Conservation (phyloP, 2,797 vertebrate genomes). For the Chelidonichthys spinosus region DNA sequence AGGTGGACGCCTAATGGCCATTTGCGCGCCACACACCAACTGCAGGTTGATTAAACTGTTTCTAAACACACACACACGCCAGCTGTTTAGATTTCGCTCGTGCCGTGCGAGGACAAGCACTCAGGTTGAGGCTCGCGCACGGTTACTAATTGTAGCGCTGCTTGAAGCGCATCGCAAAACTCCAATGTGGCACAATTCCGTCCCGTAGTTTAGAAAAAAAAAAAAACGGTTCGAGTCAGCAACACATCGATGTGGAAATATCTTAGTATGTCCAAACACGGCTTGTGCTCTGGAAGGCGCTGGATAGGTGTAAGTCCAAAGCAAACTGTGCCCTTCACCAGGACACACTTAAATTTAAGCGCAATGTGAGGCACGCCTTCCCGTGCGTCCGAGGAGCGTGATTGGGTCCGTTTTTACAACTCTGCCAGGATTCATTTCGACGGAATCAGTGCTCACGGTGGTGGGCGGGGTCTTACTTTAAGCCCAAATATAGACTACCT, state of each 20-base stretch:
- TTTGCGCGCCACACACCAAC: conserved; percentile 22
- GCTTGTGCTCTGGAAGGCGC: neutral
- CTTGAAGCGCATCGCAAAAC: conserved; percentile 51
- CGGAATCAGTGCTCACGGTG: conserved; percentile 15
- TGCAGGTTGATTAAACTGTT: conserved; percentile 10
- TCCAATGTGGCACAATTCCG: conserved; percentile 56
- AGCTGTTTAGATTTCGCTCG: conserved; percentile 22
- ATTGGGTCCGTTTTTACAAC: conserved; percentile 79
- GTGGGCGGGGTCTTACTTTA: conserved; percentile 35
- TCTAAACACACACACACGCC: neutral
- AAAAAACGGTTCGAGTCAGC: neutral
- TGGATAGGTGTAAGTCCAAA: conserved; percentile 33
- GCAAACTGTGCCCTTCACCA: conserved; percentile 36
- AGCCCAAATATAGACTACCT: conserved; percentile 39
- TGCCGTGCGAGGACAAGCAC: conserved; percentile 21
- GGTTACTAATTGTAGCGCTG: neutral
- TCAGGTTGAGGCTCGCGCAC: neutral
- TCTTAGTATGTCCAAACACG: conserved; percentile 13
- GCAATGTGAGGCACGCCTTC: conserved; percentile 72
- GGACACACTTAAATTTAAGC: conserved; percentile 73
- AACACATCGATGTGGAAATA: neutral
- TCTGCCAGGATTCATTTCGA: conserved; percentile 51
- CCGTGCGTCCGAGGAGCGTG: conserved; percentile 66
- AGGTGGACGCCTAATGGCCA: conserved; percentile 31
- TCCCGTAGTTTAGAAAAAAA: conserved; percentile 11